Evolutionary conservation across 2,113 vertebrate genomes (phyloP), one percentile per base, ranked within the genome.

Genomic region (Mesitornis unicolor): DNA sequence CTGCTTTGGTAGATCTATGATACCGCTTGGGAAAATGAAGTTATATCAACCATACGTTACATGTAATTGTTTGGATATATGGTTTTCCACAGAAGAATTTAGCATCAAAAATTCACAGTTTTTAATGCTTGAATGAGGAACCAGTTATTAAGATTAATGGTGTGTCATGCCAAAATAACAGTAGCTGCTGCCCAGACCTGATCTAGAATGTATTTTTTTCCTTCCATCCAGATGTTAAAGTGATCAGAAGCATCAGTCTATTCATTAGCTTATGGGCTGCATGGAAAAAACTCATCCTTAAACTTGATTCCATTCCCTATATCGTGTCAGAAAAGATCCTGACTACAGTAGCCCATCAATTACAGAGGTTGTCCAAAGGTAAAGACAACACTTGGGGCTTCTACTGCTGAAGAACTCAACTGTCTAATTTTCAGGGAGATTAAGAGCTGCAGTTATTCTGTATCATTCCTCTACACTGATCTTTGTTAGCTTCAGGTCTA

Each of bases 201-300:
- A 45, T 61, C 81, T 73, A 78, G n/a, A 71, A 85, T 87, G 22
- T 48, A 84, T 94, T 91, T 94, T 94, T 70, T 79, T 84, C 64
- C 29, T 84, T 94, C 92, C 36, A 56, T 56, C 53, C 92, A 94
- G 87, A 90, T 91, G 84, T 85, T 91, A 77, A 51, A 79, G 35
- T 73, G 48, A 83, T 93, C 65, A 91, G 57, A 87, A 87, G 28
- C 43, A 79, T 79, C 78, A 87, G 70, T 48, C 53, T 91, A 16
- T 71, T 79, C 59, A 26, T 82, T 43, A 88, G 15, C 9, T 92
- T 45, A 77, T 35, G 50, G 48, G 57, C 61, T 76, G 40, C 2
- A 1, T 38, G 45, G 67, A 48, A 82, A 88, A 90, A 95, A 19
- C 40, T 73, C 73, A 50, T 89, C 82, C 36, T 83, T 88, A 73